phyloP scores from a whole-genome alignment of 2,113 vertebrate genomes.

The Ursus arctos region DNA sequence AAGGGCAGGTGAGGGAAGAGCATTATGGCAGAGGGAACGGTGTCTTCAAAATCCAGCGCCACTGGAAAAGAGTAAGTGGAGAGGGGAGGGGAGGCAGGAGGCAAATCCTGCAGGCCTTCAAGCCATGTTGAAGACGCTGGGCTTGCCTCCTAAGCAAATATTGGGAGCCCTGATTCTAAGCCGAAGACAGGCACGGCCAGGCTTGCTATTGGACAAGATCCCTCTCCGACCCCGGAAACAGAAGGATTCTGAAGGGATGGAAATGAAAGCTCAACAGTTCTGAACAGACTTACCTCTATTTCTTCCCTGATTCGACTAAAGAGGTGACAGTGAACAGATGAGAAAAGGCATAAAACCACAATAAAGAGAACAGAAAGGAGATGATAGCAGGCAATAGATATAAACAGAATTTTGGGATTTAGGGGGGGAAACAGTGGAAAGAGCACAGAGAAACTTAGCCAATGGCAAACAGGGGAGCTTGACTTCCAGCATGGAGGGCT shows the following conservation, averaged over 20 bases:
- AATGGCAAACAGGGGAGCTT: too few relatives aligned
- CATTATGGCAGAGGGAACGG: not conserved
- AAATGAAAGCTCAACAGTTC: not conserved
- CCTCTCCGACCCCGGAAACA: not conserved
- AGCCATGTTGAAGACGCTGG: not conserved
- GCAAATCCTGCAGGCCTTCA: not conserved
- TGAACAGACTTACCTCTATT: not conserved
- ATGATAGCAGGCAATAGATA: not conserved
- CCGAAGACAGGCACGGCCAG: not conserved
- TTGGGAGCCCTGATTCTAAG: not conserved
- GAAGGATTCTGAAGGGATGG: not conserved
- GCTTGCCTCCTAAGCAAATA: not conserved
- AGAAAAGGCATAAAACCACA: not conserved
- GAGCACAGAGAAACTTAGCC: not conserved
- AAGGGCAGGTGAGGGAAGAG: not conserved
- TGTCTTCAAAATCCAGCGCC: not conserved
- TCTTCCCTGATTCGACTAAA: conserved; percentile 16
- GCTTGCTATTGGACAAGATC: not conserved
- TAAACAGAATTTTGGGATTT: not conserved
- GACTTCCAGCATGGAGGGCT: too few relatives aligned
- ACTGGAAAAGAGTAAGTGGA: not conserved
- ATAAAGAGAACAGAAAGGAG: not conserved
- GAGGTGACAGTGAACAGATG: not conserved
- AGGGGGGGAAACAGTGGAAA: not conserved
- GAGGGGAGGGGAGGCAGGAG: not conserved